These are phyloP conservation scores for Anas georgica DNA, from an alignment of 2,797 vertebrate species.

Conservation along the genomic window DNA sequence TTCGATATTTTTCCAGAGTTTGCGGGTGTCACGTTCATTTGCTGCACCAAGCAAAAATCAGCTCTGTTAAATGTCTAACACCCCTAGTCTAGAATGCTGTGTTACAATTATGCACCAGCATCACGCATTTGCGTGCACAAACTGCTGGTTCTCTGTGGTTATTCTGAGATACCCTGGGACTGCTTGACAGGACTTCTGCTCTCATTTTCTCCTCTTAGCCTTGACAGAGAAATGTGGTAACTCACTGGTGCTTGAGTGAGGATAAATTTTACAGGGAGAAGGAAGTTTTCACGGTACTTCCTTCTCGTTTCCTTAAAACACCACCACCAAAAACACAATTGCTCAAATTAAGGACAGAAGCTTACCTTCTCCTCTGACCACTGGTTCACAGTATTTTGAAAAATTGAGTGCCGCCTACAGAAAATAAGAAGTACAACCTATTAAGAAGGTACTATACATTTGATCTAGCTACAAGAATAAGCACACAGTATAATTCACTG, in stretches of 20 bases:
- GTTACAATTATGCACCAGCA: not conserved
- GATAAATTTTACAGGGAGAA: not conserved
- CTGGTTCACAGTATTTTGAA: conserved; percentile 92
- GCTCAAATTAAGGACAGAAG: not conserved
- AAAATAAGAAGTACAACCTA: not conserved
- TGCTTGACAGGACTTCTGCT: not conserved
- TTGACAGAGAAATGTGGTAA: not conserved
- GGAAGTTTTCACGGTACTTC: not conserved
- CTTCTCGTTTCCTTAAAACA: not conserved
- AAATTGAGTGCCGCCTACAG: conserved; percentile 93
- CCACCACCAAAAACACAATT: not conserved
- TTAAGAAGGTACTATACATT: not conserved
- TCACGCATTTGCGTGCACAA: not conserved
- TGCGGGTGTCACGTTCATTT: conserved; percentile 91
- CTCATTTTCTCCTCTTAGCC: not conserved
- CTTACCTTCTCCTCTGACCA: conserved; percentile 92
- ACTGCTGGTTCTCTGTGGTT: not conserved
- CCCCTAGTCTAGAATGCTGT: not conserved
- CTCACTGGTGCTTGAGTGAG: not conserved
- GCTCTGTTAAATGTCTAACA: not conserved
- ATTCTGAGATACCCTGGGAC: not conserved
- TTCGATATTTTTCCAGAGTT: conserved; percentile 96
- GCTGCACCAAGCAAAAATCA: conserved; percentile 74
- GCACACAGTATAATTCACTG: not conserved
- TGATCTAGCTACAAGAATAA: not conserved